Conservation (phyloP, 2,888 invertebrate species). For the Lobophora halterata region DNA sequence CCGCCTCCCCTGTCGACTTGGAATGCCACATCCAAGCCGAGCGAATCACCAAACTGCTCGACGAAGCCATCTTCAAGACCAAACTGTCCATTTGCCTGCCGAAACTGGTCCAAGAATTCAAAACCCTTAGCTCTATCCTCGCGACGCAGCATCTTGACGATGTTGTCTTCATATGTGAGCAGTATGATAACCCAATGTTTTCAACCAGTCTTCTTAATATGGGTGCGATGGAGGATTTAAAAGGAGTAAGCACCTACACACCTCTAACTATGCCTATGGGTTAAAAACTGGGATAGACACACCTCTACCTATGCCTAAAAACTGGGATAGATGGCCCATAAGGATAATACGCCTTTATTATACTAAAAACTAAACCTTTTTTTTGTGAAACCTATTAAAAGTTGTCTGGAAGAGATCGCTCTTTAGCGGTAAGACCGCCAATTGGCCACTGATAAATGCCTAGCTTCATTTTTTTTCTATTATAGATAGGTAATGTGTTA, state of each 20-base stretch:
- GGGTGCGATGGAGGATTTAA: slow-evolving; percentile 63
- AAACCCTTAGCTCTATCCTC: slow-evolving; percentile 48
- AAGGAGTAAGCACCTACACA: slow-evolving; percentile 46
- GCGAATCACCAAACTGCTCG: slow-evolving; percentile 74
- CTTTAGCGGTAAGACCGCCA: no score
- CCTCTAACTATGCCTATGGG: no score
- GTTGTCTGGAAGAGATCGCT: no score
- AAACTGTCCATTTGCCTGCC: slow-evolving; percentile 63
- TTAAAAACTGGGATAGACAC: no score
- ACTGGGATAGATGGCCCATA: no score
- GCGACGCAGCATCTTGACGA: slow-evolving; percentile 59
- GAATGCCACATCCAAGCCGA: slow-evolving; percentile 64
- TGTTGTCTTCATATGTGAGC: slow-evolving; percentile 64
- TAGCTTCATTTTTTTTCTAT: no score
- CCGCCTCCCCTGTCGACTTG: slow-evolving; percentile 24
- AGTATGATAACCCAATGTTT: slow-evolving; percentile 64
- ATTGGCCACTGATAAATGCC: no score
- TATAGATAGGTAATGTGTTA: no score
- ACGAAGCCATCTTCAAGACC: slow-evolving; percentile 65
- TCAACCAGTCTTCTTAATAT: slow-evolving; percentile 60
- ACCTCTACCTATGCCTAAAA: no score
- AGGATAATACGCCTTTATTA: no score
- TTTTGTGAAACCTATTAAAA: no score
- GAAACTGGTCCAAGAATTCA: slow-evolving; percentile 56
- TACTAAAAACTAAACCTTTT: no score